phyloP scores from a whole-genome alignment of 2,888 invertebrate species.

The Phorcus lineatus region DNA sequence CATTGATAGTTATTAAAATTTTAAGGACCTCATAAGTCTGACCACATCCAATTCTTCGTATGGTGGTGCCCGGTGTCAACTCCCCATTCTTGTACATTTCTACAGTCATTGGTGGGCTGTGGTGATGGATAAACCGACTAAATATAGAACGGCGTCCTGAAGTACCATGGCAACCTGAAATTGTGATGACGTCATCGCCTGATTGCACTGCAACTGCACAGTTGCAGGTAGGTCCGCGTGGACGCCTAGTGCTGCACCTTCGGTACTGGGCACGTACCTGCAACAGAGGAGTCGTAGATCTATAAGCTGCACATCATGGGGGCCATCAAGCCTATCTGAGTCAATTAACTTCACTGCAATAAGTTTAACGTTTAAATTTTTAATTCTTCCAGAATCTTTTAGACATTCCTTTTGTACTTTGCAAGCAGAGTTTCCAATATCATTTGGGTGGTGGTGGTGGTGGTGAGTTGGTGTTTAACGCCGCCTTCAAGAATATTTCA shows the following conservation, averaged over 20 bases:
- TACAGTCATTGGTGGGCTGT: constrained; percentile 40
- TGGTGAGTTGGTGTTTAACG: too few species aligned
- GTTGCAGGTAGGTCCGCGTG: constrained; percentile 52
- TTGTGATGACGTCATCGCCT: constrained; percentile 63
- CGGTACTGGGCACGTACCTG: constrained; percentile 51
- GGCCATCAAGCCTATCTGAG: background rate
- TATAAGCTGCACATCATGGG: background rate
- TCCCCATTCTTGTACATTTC: constrained; percentile 61
- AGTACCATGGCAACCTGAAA: constrained; percentile 30
- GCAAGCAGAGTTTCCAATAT: too few species aligned
- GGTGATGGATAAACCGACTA: background rate
- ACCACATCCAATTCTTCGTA: constrained; percentile 58
- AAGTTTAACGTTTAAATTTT: too few species aligned
- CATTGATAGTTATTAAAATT: background rate
- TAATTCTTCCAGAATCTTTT: too few species aligned
- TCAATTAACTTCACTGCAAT: too few species aligned
- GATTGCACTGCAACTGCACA: constrained; percentile 58
- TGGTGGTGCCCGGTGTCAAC: constrained; percentile 54
- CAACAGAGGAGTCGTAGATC: background rate
- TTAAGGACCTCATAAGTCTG: constrained; percentile 54
- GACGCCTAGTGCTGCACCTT: constrained; percentile 42
- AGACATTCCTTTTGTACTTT: too few species aligned
- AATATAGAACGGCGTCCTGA: background rate
- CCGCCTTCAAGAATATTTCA: too few species aligned
- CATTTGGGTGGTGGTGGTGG: too few species aligned